A percentile compares a stretch with the other conserved stretches of the same genome.
Evolutionary conservation across 1,140 invertebrate species (phyloP).

Genomic region (Pristionchus pacificus): DNA sequence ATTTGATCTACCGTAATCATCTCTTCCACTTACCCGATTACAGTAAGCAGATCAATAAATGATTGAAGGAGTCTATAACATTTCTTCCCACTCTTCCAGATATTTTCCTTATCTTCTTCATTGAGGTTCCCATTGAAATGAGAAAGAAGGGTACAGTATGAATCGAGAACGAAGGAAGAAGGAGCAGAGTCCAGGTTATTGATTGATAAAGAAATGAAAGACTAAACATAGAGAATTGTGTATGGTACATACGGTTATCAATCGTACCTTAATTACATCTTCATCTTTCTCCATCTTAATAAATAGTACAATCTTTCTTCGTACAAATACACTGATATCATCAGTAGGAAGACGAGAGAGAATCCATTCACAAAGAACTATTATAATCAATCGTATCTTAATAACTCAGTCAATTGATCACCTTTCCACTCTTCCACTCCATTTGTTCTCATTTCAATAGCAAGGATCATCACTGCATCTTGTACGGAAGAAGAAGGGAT

Average conservation of each 20-base stretch:
- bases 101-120: neutral
- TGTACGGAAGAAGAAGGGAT: neutral
- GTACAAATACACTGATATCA: neutral
- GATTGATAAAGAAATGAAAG: neutral
- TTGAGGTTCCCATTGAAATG: neutral
- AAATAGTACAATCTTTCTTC: neutral
- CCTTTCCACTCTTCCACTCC: neutral
- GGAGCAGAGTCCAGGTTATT: too few relatives aligned
- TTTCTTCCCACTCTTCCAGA: neutral
- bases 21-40: neutral
- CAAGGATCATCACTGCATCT: neutral
- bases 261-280: neutral
- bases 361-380: neutral
- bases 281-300: neutral
- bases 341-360: neutral
- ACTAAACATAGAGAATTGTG: neutral
- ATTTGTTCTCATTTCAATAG: neutral
- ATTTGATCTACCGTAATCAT: neutral
- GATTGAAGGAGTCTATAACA: neutral
- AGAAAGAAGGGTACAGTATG: neutral
- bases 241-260: neutral
- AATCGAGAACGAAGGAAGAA: neutral
- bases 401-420: too few relatives aligned
- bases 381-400: too few relatives aligned
- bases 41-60: neutral